phyloP scores from a whole-genome alignment of 2,113 vertebrate genomes.

The Malurus elegans region DNA sequence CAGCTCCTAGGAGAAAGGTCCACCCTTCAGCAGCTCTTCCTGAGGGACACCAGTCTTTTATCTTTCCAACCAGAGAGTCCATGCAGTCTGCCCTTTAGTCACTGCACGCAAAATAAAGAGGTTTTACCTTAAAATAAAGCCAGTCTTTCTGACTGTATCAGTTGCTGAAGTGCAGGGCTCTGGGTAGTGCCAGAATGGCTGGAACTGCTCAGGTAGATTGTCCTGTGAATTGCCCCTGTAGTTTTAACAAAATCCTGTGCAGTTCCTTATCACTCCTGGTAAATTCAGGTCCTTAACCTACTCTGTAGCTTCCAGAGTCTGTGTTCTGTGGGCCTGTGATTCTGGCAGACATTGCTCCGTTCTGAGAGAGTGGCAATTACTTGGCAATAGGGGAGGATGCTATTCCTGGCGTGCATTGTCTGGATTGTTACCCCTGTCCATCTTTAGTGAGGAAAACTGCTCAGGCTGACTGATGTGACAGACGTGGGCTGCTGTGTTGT shows the following conservation, averaged over 20 bases:
- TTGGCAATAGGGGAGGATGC: fast-evolving
- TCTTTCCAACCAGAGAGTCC: background rate
- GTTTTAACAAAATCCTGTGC: fast-evolving
- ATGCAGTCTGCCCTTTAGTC: background rate
- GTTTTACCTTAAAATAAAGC: background rate
- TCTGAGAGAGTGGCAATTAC: background rate
- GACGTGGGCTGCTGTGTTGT: background rate
- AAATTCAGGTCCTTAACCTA: background rate
- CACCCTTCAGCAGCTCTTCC: background rate
- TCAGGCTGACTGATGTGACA: background rate
- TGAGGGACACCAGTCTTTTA: background rate
- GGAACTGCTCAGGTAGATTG: background rate
- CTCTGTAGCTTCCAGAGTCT: background rate
- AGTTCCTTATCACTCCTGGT: background rate
- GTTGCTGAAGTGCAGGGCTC: background rate
- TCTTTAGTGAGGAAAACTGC: background rate
- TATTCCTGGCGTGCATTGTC: background rate
- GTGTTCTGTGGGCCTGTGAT: background rate
- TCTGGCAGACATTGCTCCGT: fast-evolving
- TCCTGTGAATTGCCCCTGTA: background rate
- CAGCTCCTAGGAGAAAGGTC: background rate
- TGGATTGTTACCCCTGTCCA: background rate
- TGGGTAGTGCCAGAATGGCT: background rate
- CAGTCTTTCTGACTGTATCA: background rate
- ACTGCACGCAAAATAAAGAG: background rate